Conservation (phyloP, 1,140 invertebrate species). For the Heliconius eleuchia region DNA sequence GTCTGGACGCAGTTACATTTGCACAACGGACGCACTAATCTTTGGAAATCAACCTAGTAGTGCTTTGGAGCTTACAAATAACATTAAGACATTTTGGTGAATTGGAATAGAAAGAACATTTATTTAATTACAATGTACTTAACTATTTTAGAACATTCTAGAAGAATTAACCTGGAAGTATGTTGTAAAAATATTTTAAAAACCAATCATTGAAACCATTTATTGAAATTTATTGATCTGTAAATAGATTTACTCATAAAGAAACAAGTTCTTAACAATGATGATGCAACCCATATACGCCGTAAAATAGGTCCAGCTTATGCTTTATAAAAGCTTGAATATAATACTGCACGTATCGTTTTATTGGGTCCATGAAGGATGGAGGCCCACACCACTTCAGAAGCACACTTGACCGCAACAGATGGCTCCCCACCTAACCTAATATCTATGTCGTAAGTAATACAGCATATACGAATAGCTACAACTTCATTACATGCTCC, state of each 20-base stretch:
- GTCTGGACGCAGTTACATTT: slow-evolving; percentile 68
- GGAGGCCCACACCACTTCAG: slow-evolving; percentile 63
- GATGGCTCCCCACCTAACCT: slow-evolving; percentile 56
- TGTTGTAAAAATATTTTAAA: neutral
- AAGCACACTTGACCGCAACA: slow-evolving; percentile 68
- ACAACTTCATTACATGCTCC: slow-evolving; percentile 28
- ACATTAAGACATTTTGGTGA: slow-evolving; percentile 45
- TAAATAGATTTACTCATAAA: neutral
- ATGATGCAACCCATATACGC: neutral
- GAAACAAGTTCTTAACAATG: neutral
- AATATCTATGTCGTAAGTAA: slow-evolving; percentile 39
- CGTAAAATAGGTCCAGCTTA: slow-evolving; percentile 24
- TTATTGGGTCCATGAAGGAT: slow-evolving; percentile 66
- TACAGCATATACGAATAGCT: slow-evolving; percentile 28
- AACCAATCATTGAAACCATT: neutral
- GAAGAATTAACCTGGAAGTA: neutral
- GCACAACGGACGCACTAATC: slow-evolving; percentile 62
- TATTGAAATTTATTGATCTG: neutral
- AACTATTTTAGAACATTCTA: neutral
- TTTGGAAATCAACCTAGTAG: slow-evolving; percentile 53
- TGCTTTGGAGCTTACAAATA: slow-evolving; percentile 45
- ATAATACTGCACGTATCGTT: slow-evolving; percentile 42
- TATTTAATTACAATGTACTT: neutral
- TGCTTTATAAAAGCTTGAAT: slow-evolving; percentile 27
- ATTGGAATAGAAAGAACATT: slow-evolving; percentile 22